A percentile compares a stretch with the other conserved stretches of the same genome.
phyloP scores from a whole-genome alignment of 2,888 invertebrate species.

The Alitta virens region DNA sequence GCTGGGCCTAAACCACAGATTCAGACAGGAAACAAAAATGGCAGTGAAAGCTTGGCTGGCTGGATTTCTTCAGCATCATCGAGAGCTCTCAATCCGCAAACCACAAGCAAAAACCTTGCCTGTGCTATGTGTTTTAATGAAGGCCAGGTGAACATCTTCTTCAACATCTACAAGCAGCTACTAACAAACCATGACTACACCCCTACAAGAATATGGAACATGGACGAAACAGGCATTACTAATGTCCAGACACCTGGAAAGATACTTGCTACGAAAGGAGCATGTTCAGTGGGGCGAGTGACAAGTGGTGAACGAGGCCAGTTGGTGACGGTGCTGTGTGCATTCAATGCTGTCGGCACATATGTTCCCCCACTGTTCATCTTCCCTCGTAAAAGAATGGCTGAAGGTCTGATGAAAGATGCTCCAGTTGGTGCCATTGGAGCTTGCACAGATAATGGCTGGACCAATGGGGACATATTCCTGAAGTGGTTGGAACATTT shows the following conservation, averaged over 20 bases:
- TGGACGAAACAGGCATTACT: conserved; percentile 27
- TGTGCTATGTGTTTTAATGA: conserved; percentile 28
- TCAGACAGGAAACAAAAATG: no score
- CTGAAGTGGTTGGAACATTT: conserved; percentile 52
- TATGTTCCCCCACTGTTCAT: conserved; percentile 33
- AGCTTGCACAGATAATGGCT: conserved; percentile 39
- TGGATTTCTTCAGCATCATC: no score
- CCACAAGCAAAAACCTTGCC: no score
- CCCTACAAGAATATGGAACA: conserved; percentile 21
- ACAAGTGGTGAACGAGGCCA: conserved; percentile 28
- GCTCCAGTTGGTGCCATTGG: conserved; percentile 43
- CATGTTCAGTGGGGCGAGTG: conserved; percentile 2
- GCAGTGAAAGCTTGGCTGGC: no score
- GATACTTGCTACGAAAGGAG: conserved; percentile 21
- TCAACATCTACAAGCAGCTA: conserved; percentile 6
- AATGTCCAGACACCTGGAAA: conserved; percentile 24
- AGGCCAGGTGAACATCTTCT: conserved; percentile 22
- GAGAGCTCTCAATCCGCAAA: no score
- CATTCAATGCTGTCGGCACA: conserved; percentile 29
- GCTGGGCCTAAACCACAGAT: no score
- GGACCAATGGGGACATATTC: conserved; percentile 36
- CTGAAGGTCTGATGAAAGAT: conserved; percentile 36
- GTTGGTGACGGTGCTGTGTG: conserved; percentile 27
- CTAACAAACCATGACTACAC: conserved; percentile 1
- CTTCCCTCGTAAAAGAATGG: conserved; percentile 44